Conservation (phyloP, 2,113 vertebrate genomes). For the Ramphastos sulfuratus region DNA sequence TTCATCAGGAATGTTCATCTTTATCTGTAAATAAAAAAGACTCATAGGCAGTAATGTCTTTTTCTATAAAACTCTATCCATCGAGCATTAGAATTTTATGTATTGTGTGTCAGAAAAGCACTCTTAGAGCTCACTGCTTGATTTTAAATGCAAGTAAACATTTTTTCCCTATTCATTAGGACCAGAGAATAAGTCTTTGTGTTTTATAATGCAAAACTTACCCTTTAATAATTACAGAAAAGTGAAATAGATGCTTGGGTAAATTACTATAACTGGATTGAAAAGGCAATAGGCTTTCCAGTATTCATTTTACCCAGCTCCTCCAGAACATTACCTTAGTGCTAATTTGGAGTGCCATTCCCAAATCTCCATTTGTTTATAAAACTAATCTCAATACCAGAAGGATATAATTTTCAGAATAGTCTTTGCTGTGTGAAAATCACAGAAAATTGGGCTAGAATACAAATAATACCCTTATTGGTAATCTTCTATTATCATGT, state of each 20-base stretch:
- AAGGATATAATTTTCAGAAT: conserved; percentile 21
- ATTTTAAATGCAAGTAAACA: conserved; percentile 8
- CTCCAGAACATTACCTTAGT: neutral
- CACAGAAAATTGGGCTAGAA: conserved; percentile 26
- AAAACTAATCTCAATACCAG: conserved; percentile 17
- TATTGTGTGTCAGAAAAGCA: neutral
- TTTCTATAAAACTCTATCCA: neutral
- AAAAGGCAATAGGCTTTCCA: conserved; percentile 16
- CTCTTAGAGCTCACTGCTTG: neutral
- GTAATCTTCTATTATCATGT: conserved; percentile 45
- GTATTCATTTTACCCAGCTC: neutral
- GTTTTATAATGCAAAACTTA: neutral
- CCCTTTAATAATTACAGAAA: neutral
- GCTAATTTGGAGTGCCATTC: conserved; percentile 29
- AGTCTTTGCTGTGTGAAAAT: conserved; percentile 13
- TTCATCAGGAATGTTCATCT: neutral
- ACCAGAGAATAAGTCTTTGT: neutral
- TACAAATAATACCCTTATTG: neutral
- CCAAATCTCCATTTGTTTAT: conserved; percentile 18
- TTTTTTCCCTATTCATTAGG: neutral
- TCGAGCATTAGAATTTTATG: neutral
- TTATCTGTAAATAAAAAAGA: neutral
- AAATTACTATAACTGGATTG: conserved; percentile 10
- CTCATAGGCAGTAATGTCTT: neutral
- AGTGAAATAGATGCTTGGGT: neutral